These are phyloP conservation scores for Daubentonia madagascariensis DNA, from an alignment of 2,113 vertebrate genomes.

Conservation along the genomic window DNA sequence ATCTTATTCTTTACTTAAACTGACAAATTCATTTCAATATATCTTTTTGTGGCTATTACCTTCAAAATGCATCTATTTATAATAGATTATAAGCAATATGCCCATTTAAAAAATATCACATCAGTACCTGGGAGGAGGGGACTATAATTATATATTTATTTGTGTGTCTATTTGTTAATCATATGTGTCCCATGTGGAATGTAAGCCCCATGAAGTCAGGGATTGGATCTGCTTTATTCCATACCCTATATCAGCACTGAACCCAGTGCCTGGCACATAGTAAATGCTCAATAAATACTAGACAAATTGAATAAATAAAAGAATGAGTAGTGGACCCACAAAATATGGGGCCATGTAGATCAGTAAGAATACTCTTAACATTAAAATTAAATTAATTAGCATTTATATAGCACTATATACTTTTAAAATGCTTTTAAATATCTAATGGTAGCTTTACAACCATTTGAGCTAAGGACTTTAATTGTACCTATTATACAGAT, in stretches of 20 bases:
- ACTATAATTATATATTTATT: not conserved
- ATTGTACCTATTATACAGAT: not conserved
- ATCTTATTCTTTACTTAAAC: conserved; percentile 26
- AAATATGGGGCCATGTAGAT: not conserved
- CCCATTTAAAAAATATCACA: not conserved
- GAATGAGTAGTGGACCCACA: not conserved
- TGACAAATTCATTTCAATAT: not conserved
- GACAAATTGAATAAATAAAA: not conserved
- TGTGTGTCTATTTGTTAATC: not conserved
- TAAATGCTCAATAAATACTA: not conserved
- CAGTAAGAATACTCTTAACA: not conserved
- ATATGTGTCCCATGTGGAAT: not conserved
- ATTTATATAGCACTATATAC: not conserved
- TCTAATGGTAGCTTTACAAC: not conserved
- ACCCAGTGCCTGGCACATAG: not conserved
- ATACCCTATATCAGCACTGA: not conserved
- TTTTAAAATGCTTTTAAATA: not conserved
- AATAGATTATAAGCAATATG: not conserved
- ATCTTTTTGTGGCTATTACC: not conserved
- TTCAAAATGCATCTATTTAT: not conserved
- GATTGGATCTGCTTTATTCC: not conserved
- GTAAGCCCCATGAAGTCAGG: not conserved
- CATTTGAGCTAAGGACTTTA: not conserved
- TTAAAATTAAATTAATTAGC: not conserved
- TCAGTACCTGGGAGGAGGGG: not conserved